Evolutionary conservation across 2,888 invertebrate genomes (phyloP), one percentile per base, ranked within the genome.

Genomic region (Plagodis dolabraria): DNA sequence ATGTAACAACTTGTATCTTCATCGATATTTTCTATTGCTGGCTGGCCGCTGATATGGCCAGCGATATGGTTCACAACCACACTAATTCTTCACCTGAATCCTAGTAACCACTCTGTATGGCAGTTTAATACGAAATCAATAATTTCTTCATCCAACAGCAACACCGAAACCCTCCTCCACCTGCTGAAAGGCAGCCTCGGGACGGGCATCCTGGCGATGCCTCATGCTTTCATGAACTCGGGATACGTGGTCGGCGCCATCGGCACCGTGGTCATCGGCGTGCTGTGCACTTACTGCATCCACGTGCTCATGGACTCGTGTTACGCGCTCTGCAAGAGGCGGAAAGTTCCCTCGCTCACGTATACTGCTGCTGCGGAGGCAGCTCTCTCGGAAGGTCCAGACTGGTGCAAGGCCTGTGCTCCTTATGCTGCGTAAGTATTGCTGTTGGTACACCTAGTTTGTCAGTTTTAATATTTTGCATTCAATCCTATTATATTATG

Each of bases 241-340:
- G 98, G 98, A 2, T 95, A 97, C 71, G 90, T 95, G 58, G 94
- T 98, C 5, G 99, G 99, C 8, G 80, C 95, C 0, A 87, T 97
- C 22, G 97, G 97, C 7, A 96, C 99, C 0, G 83, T 97, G 9
- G 74, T 97, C 5, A 97, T 99, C 70, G 99, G 98, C 0, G 84
- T 96, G 33, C 94, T 99, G 40, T 98, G 98, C 87, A 97, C 98
- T 5, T 98, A 99, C 86, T 99, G 99, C 81, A 98, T 99, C 87
- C 97, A 98, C 81, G 93, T 98, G 65, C 92, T 99, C 65, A 95
- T 98, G 33, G 94, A 94, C 77, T 93, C 95, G 0, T 94, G 95
- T 80, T 95, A 95, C 69, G 94, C 92, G 68, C 79, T 95, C 46
- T 94, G 94, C 80, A 94, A 93, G 82, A 82, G 94, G 67, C 86